Evolutionary conservation across 2,888 invertebrate genomes (phyloP), one percentile per base, ranked within the genome.

Genomic region (Platypus cylindrus): DNA sequence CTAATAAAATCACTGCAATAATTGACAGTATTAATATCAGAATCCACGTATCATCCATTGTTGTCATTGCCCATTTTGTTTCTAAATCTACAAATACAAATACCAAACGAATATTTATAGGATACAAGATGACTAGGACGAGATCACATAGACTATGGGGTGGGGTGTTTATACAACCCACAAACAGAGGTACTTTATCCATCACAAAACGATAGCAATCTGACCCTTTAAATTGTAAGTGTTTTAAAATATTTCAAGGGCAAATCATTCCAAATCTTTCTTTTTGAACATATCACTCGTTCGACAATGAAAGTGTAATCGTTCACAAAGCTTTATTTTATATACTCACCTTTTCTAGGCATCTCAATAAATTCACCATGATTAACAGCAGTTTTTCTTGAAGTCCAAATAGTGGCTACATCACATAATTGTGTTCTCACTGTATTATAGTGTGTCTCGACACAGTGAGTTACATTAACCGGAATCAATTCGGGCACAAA

Each of bases 31-130:
- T 78, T 39, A 85, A 60, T 25, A 84, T 76, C 45, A 85, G 66
- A 32, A 86, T 70, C 86, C 86, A 87, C 1, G 86, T 82, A 57
- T 85, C 83, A 47, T 84, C 84, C 31, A 71, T 72, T 25, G 70
- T 70, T 29, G 53, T 47, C 5, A 56, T 54, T 56, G 56, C 77
- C 80, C 79, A 67, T 18, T 39, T 40, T 73, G 70, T 8, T 76
- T 60, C 59, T 17, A 61, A 47, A 46, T 62, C 59, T 60, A 43
- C 29, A 53, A 54, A 5, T 3, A 24, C 9, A 20, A 20, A 7
- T 20, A n/a, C n/a, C n/a, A n/a, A n/a, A n/a, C n/a, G n/a, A n/a
- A n/a, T n/a, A n/a, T n/a, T n/a, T n/a, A n/a, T n/a, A n/a, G n/a
- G n/a, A n/a, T n/a, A n/a, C n/a, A n/a, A n/a, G n/a, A n/a, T n/a